Conservation (phyloP, 1,140 invertebrate species). For the Lethocerus indicus region DNA sequence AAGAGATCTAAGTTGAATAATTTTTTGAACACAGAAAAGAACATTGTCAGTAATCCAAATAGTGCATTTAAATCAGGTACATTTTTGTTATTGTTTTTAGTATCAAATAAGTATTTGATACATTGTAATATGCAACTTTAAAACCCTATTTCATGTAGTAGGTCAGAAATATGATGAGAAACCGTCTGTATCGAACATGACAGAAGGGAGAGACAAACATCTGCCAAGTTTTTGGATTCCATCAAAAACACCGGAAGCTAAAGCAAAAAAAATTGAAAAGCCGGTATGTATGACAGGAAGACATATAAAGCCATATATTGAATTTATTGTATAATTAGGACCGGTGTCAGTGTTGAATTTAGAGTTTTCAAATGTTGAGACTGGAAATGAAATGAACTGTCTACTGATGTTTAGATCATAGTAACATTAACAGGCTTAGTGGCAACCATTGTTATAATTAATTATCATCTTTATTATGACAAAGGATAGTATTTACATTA, state of each 20-base stretch:
- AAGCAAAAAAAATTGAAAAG: constrained; percentile 53
- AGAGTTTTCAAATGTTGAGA: too few relatives aligned
- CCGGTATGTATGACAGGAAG: too few relatives aligned
- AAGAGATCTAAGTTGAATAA: constrained; percentile 47
- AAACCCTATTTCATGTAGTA: not conserved
- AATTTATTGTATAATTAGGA: too few relatives aligned
- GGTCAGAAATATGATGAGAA: constrained; percentile 7
- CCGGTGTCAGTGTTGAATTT: too few relatives aligned
- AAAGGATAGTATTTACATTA: too few relatives aligned
- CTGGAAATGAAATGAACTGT: too few relatives aligned
- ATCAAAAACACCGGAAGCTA: constrained; percentile 75
- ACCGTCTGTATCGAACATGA: constrained; percentile 62
- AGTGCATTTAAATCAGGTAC: constrained; percentile 21
- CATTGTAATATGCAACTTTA: not conserved
- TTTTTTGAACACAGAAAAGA: constrained; percentile 62
- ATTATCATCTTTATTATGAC: too few relatives aligned
- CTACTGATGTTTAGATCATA: too few relatives aligned
- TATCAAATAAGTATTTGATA: not conserved
- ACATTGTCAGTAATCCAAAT: constrained; percentile 36
- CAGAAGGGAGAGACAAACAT: constrained; percentile 42
- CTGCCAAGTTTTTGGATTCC: constrained; percentile 98
- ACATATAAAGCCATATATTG: too few relatives aligned
- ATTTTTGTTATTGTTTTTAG: constrained; percentile 1
- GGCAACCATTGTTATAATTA: too few relatives aligned
- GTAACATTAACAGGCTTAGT: too few relatives aligned